phyloP scores from a whole-genome alignment of 2,888 invertebrate genomes.

The Mycalesis mineus region DNA sequence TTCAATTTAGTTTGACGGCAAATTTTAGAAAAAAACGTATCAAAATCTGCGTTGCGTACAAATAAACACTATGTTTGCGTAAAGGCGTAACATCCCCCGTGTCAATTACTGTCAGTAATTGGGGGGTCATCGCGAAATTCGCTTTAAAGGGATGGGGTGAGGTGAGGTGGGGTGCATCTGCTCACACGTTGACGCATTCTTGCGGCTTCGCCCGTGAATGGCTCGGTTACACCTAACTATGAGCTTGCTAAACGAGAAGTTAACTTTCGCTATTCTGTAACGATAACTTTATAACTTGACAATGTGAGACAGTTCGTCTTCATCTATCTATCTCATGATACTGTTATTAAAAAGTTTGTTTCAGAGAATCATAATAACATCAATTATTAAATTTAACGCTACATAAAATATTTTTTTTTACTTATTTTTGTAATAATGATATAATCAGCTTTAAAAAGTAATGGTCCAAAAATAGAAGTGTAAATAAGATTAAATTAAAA shows the following conservation, averaged over 20 bases:
- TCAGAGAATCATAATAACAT: no score
- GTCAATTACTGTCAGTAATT: conserved; percentile 22
- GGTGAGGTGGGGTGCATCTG: conserved; percentile 51
- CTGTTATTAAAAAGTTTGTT: no score
- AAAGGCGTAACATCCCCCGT: conserved; percentile 16
- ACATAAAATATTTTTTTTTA: no score
- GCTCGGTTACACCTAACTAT: conserved; percentile 29
- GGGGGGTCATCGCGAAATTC: conserved; percentile 41
- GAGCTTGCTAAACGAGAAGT: background rate
- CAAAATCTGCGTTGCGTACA: conserved; percentile 16
- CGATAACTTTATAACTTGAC: no score
- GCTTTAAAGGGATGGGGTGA: conserved; percentile 38
- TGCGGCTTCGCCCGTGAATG: conserved; percentile 61
- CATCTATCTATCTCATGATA: no score
- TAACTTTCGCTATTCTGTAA: background rate
- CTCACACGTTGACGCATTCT: conserved; percentile 69
- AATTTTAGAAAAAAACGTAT: conserved; percentile 4
- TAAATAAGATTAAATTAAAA: no score
- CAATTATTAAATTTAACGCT: no score
- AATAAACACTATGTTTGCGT: conserved; percentile 14
- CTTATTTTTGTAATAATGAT: no score
- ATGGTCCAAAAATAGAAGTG: no score
- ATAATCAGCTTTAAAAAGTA: no score
- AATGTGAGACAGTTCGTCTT: no score
- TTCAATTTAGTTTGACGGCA: conserved; percentile 1